A percentile compares a stretch with the other conserved stretches of the same genome.
phyloP scores from a whole-genome alignment of 2,113 vertebrate genomes.

The Pterocles orientalis region DNA sequence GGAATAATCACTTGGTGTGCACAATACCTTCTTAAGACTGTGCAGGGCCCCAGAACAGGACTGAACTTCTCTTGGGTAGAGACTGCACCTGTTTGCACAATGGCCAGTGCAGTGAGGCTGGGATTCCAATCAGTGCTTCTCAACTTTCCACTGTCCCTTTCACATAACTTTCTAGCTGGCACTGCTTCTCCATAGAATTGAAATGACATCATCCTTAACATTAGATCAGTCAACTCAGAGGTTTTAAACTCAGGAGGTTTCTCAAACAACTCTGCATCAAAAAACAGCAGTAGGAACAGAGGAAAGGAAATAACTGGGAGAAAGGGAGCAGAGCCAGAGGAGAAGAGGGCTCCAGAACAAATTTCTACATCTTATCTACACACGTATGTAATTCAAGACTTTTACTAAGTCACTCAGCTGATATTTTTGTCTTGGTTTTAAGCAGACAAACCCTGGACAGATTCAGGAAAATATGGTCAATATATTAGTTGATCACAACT shows the following conservation, averaged over 20 bases:
- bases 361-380: neutral
- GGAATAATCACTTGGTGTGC: neutral
- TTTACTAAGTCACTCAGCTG: neutral
- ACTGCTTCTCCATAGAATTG: neutral
- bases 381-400: accelerated
- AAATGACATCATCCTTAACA: neutral
- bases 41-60: neutral
- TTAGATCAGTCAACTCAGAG: neutral
- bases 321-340: neutral
- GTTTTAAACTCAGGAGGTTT: neutral
- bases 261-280: neutral
- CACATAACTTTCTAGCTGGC: neutral
- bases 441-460: neutral
- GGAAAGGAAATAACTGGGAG: neutral
- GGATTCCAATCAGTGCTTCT: neutral
- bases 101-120: neutral
- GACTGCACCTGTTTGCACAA: neutral
- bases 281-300: neutral
- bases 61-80: neutral
- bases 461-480: neutral
- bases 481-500: neutral
- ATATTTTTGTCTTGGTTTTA: neutral
- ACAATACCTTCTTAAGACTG: neutral
- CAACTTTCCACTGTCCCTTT: neutral
- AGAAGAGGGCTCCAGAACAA: neutral